Percentiles rank a stretch among this genome's conserved stretches.
phyloP scores from a whole-genome alignment of 2,113 vertebrate genomes.

The Mobula birostris region DNA sequence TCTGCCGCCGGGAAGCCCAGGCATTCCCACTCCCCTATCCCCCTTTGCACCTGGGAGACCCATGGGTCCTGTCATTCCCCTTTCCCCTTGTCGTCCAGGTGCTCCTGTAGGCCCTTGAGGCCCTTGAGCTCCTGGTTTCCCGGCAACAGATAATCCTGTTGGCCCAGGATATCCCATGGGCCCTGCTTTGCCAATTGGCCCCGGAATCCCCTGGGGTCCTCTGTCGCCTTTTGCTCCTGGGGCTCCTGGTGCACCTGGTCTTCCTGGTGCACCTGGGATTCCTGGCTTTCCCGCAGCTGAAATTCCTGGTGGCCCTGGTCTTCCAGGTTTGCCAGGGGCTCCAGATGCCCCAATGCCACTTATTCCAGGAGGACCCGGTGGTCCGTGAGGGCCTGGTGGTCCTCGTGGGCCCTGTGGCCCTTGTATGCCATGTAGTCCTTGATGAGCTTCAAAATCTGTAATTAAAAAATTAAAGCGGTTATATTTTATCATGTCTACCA shows the following conservation, averaged over 20 bases:
- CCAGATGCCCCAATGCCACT: constrained; percentile 57
- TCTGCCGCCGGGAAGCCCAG: constrained; percentile 72
- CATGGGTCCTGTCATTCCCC: constrained; percentile 76
- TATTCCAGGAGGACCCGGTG: constrained; percentile 16
- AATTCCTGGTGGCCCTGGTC: constrained; percentile 73
- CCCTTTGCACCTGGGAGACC: constrained; percentile 80
- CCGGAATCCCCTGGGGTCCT: constrained; percentile 45
- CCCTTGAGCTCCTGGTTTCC: constrained; percentile 80
- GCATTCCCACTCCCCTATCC: constrained; percentile 69
- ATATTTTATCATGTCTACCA: background rate
- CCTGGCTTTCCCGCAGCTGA: constrained; percentile 66
- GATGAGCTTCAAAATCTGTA: background rate
- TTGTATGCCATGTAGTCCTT: background rate
- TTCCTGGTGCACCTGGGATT: constrained; percentile 48
- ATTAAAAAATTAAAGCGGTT: background rate
- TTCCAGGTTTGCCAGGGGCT: constrained; percentile 77
- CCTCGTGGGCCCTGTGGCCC: background rate
- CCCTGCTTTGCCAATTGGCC: background rate
- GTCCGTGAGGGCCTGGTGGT: background rate
- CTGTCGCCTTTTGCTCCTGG: constrained; percentile 63
- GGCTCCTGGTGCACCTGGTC: constrained; percentile 60
- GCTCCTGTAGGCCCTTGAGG: constrained; percentile 68
- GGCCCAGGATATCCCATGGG: constrained; percentile 60
- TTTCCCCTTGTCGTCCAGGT: constrained; percentile 73
- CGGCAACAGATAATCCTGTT: constrained; percentile 70